Conservation (phyloP, 2,888 invertebrate genomes). For the Galerucella pusilla region DNA sequence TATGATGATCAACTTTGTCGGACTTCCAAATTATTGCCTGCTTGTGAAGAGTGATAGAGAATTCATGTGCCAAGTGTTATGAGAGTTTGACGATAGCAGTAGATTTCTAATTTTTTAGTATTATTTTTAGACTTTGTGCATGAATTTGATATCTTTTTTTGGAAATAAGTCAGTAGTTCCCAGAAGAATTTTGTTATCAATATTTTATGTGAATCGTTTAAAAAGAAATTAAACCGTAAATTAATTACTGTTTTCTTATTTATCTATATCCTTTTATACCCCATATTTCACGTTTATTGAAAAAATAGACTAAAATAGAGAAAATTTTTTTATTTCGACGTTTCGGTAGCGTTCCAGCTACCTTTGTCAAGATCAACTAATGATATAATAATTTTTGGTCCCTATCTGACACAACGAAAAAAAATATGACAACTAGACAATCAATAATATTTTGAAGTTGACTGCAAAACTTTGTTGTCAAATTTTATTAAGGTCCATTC, state of each 20-base stretch:
- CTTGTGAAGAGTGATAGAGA: constrained; percentile 33
- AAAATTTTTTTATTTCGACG: too few relatives aligned
- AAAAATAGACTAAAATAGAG: too few relatives aligned
- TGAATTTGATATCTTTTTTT: constrained; percentile 45
- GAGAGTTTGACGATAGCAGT: constrained; percentile 22
- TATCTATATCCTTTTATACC: neutral
- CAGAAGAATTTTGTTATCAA: constrained; percentile 33
- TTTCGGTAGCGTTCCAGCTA: too few relatives aligned
- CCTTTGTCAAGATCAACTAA: too few relatives aligned
- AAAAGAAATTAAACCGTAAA: constrained; percentile 25
- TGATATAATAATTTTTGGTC: too few relatives aligned
- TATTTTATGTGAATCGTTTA: constrained; percentile 33
- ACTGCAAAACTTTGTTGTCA: too few relatives aligned
- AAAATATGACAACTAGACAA: too few relatives aligned
- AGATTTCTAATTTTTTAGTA: constrained; percentile 37
- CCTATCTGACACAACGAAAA: too few relatives aligned
- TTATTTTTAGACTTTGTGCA: constrained; percentile 41
- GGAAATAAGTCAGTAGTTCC: constrained; percentile 50
- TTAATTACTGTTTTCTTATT: neutral
- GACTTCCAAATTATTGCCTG: constrained; percentile 16
- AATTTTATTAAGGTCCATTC: too few relatives aligned
- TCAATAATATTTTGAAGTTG: too few relatives aligned
- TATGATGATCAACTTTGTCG: constrained; percentile 15
- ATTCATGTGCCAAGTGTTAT: constrained; percentile 45
- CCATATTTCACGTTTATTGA: neutral